Percentiles rank a stretch among this genome's conserved stretches.
phyloP scores from a whole-genome alignment of 64 coral and sea anemone species.

The Stylophora pistillata region DNA sequence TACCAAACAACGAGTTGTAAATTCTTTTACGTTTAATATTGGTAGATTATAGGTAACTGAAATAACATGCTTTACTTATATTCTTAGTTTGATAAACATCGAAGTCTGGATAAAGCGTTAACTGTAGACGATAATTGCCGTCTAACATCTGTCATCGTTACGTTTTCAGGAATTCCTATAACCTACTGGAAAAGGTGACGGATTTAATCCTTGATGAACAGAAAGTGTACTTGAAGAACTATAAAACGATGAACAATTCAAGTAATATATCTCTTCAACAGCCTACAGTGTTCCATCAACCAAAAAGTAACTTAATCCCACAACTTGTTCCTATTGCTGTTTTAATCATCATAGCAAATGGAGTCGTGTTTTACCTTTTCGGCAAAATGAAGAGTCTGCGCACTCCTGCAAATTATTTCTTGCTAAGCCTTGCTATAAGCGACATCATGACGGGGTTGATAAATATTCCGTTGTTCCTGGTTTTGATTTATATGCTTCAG shows the following conservation, averaged over 20 bases:
- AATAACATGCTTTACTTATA: no score
- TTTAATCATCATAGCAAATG: conserved; percentile 20
- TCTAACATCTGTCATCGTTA: no score
- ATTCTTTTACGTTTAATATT: no score
- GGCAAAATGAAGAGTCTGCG: conserved; percentile 14
- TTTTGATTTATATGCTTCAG: background rate
- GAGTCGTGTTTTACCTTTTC: conserved; percentile 12
- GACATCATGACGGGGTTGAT: conserved; percentile 29
- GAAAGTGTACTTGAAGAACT: no score
- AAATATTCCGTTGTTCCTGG: conserved; percentile 23
- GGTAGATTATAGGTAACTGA: no score
- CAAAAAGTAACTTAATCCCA: background rate
- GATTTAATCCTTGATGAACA: no score
- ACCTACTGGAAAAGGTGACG: no score
- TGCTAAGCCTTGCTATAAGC: conserved; percentile 6
- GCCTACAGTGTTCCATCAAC: background rate
- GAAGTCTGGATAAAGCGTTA: no score
- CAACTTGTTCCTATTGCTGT: conserved; percentile 27
- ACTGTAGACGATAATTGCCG: no score
- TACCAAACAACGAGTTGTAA: no score
- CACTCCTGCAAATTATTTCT: conserved; percentile 18
- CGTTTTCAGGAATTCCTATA: no score
- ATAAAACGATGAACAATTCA: background rate
- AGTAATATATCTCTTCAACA: background rate
- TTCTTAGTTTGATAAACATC: no score